phyloP scores from a whole-genome alignment of 2,888 invertebrate genomes.

The Zele albiditarsus region DNA sequence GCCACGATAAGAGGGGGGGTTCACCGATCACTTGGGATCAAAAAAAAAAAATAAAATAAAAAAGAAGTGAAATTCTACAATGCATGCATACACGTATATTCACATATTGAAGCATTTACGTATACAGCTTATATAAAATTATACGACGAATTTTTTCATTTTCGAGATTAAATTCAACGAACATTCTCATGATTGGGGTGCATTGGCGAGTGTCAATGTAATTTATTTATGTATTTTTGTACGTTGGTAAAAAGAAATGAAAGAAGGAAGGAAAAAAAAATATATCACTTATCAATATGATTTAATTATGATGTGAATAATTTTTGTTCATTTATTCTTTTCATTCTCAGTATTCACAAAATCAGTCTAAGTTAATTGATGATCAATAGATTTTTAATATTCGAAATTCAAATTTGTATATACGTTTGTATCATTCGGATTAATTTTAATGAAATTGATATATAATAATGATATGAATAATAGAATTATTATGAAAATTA shows the following conservation, averaged over 20 bases:
- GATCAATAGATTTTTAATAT: too few species aligned
- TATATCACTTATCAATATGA: too few species aligned
- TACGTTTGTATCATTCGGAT: too few species aligned
- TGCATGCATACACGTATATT: background rate
- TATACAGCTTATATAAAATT: constrained; percentile 9
- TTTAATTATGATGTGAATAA: too few species aligned
- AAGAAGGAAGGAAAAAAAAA: too few species aligned
- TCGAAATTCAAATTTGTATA: too few species aligned
- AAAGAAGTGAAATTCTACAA: constrained; percentile 24
- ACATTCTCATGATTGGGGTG: constrained; percentile 28
- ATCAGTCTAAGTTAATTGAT: too few species aligned
- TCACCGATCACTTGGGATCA: background rate
- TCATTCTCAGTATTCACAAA: too few species aligned
- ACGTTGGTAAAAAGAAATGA: background rate
- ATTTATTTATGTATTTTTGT: constrained; percentile 17
- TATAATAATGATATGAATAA: too few species aligned
- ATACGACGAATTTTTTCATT: constrained; percentile 36
- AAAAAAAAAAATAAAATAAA: background rate
- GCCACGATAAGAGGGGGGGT: constrained; percentile 38
- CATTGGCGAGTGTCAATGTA: background rate
- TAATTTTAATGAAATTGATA: too few species aligned
- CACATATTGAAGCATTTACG: constrained; percentile 27
- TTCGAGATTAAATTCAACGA: constrained; percentile 34
- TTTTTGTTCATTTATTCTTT: too few species aligned
- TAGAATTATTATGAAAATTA: too few species aligned